Evolutionary conservation across 2,113 vertebrate species (phyloP).

Genomic region (Irena cyanogastra): DNA sequence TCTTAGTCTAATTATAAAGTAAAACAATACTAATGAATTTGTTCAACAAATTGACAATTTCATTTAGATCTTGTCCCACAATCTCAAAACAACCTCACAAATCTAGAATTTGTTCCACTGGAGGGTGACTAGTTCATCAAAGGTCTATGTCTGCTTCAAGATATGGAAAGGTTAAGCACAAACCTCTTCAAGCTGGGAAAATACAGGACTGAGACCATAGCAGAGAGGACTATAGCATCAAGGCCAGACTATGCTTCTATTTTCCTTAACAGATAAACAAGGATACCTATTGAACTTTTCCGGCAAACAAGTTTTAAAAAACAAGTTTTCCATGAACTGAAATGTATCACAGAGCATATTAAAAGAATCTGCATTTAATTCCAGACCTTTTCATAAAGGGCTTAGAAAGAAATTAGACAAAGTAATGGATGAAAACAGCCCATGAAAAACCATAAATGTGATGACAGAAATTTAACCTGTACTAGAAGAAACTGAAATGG

Average conservation of each 20-base stretch:
- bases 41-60: neutral
- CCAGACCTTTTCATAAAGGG: neutral
- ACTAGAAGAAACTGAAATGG: neutral
- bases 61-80: neutral
- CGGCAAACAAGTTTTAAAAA: neutral
- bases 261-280: neutral
- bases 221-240: neutral
- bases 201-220: neutral
- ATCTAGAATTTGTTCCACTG: neutral
- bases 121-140: neutral
- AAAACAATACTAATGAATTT: neutral
- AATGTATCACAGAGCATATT: neutral
- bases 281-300: neutral
- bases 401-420: neutral
- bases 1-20: neutral
- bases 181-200: neutral
- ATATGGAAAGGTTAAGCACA: neutral
- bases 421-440: neutral
- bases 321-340: neutral
- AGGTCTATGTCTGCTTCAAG: neutral
- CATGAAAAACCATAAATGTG: neutral
- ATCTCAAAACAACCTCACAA: neutral
- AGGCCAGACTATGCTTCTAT: neutral
- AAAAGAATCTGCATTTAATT: neutral
- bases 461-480: neutral